Conservation (phyloP, 2,797 vertebrate genomes). For the Anabacerthia variegaticeps region DNA sequence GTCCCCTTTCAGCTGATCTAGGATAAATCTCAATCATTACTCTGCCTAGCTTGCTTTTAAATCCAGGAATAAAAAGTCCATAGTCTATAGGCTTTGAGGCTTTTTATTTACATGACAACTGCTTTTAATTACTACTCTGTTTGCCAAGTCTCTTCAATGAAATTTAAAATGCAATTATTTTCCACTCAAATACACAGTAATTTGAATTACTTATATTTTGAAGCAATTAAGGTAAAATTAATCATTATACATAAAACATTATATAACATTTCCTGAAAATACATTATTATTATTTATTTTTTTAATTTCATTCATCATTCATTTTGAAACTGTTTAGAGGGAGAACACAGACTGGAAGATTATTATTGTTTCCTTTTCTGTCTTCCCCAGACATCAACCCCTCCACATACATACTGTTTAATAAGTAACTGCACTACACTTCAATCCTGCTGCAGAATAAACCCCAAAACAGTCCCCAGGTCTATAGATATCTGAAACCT, state of each 20-base stretch:
- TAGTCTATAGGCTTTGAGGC: neutral
- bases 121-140: constrained; percentile 33
- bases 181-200: neutral
- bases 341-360: neutral
- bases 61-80: constrained; percentile 4
- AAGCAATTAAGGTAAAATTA: constrained; percentile 29
- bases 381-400: neutral
- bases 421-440: neutral
- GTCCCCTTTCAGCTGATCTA: neutral
- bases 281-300: constrained; percentile 16
- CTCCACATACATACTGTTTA: neutral
- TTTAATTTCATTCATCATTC: constrained; percentile 21
- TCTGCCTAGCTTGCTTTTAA: constrained; percentile 1
- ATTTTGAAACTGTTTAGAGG: neutral
- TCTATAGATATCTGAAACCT: neutral
- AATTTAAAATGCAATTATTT: constrained; percentile 42
- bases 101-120: constrained; percentile 27
- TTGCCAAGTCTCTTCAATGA: constrained; percentile 1
- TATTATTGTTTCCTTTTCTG: neutral
- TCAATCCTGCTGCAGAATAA: neutral
- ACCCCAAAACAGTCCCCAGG: accelerated
- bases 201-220: constrained; percentile 9
- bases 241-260: neutral
- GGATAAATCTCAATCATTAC: neutral
- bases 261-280: neutral